phyloP scores from a whole-genome alignment of 2,113 vertebrate genomes.

The Butorides virescens region DNA sequence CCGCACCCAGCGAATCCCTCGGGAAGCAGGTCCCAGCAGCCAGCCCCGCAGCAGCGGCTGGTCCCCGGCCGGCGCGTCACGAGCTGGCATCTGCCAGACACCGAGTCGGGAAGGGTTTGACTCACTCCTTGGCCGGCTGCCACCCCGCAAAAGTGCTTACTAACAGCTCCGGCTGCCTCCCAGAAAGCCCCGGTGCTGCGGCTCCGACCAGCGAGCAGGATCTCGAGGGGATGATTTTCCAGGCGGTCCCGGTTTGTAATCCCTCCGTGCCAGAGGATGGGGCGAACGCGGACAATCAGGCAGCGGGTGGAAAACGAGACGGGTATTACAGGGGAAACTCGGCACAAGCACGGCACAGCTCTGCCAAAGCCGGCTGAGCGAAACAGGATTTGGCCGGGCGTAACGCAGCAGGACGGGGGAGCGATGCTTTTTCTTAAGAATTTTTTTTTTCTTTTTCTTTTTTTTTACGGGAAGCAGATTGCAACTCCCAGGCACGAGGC shows the following conservation, averaged over 20 bases:
- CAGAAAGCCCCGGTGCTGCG: not conserved
- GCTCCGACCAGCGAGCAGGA: not conserved
- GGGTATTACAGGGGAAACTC: not conserved
- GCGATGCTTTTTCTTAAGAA: not conserved
- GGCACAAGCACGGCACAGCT: not conserved
- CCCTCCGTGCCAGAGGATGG: not conserved
- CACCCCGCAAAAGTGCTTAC: slow-evolving; percentile 65
- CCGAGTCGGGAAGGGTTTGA: slow-evolving; percentile 39
- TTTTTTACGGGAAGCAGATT: not conserved
- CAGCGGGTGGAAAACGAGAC: not conserved
- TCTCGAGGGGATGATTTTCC: not conserved
- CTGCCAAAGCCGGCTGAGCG: not conserved
- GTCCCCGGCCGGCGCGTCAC: not conserved
- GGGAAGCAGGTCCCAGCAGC: not conserved
- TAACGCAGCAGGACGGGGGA: not conserved
- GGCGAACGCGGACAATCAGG: not conserved
- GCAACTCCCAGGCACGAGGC: not conserved
- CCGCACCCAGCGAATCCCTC: not conserved
- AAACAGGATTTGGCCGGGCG: not conserved
- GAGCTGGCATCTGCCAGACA: slow-evolving; percentile 55
- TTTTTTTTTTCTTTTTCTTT: not conserved
- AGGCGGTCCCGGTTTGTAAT: not conserved
- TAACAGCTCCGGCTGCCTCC: slow-evolving; percentile 57
- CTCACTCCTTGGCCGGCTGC: slow-evolving; percentile 63
- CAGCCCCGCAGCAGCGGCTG: not conserved